phyloP scores from a whole-genome alignment of 1,140 invertebrate species.

The Orchestia grillus region DNA sequence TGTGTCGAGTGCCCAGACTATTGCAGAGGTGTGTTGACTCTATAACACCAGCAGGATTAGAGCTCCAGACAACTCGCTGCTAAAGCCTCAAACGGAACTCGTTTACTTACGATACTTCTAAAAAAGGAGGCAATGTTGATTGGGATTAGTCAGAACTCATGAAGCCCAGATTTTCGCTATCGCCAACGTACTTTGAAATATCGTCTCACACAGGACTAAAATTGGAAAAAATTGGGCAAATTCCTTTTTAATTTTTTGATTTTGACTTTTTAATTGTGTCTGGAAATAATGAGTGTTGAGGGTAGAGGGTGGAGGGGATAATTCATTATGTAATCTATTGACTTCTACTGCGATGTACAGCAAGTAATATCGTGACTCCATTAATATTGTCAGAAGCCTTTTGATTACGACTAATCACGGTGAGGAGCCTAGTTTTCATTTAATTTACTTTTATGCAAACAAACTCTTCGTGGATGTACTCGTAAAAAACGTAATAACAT shows the following conservation, averaged over 20 bases:
- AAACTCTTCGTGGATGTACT: too few species aligned
- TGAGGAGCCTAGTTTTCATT: too few species aligned
- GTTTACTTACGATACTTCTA: background rate
- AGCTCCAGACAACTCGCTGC: background rate
- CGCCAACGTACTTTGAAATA: background rate
- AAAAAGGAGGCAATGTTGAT: background rate
- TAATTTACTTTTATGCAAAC: too few species aligned
- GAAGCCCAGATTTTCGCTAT: background rate
- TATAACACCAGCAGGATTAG: background rate
- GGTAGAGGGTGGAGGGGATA: background rate
- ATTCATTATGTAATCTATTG: background rate
- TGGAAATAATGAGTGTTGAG: background rate
- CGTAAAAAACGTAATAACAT: too few species aligned
- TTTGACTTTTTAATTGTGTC: background rate
- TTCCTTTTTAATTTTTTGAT: background rate
- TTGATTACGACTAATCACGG: too few species aligned
- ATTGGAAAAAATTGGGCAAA: background rate
- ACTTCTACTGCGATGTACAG: too few species aligned
- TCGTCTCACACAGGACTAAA: background rate
- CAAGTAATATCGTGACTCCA: too few species aligned
- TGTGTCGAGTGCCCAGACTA: background rate
- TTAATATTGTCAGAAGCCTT: too few species aligned
- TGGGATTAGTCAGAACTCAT: background rate
- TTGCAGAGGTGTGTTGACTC: conserved; percentile 1
- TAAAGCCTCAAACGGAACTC: background rate